phyloP scores from a whole-genome alignment of 92 coral and sea anemone species.

The Porites divaricata region DNA sequence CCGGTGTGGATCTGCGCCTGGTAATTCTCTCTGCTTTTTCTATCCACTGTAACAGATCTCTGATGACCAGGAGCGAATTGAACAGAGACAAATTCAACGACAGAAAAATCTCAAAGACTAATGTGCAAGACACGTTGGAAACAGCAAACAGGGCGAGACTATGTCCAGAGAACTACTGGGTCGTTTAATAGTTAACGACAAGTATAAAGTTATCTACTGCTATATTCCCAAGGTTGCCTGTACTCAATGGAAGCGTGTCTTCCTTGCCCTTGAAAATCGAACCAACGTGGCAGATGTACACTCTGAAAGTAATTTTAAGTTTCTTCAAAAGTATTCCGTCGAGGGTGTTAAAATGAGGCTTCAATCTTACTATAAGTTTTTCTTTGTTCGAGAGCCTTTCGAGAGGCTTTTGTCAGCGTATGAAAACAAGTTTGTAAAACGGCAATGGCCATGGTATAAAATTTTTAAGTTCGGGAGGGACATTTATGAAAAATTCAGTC shows the following conservation, averaged over 20 bases:
- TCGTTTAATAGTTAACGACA: slow-evolving; percentile 22
- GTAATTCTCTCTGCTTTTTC: background rate
- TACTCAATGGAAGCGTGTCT: slow-evolving; percentile 26
- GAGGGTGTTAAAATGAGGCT: slow-evolving; percentile 10
- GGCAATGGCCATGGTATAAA: background rate
- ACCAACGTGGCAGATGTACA: background rate
- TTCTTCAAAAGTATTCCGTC: background rate
- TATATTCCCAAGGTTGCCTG: slow-evolving; percentile 39
- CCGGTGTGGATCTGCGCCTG: background rate
- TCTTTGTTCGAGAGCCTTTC: slow-evolving; percentile 42
- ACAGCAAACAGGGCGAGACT: background rate
- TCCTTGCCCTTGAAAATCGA: slow-evolving; percentile 20
- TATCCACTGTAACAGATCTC: background rate
- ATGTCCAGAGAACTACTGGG: background rate
- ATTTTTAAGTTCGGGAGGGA: background rate
- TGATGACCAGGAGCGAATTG: background rate
- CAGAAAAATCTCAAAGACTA: background rate
- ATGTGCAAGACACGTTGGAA: background rate
- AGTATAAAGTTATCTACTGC: slow-evolving; percentile 40
- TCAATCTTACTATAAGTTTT: slow-evolving; percentile 37
- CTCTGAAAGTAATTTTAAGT: background rate
- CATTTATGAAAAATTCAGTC: background rate
- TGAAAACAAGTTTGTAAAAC: background rate
- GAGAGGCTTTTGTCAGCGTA: slow-evolving; percentile 43
- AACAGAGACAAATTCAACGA: slow-evolving; percentile 2